phyloP scores from a whole-genome alignment of 2,113 vertebrate genomes.

The Callorhinus ursinus region DNA sequence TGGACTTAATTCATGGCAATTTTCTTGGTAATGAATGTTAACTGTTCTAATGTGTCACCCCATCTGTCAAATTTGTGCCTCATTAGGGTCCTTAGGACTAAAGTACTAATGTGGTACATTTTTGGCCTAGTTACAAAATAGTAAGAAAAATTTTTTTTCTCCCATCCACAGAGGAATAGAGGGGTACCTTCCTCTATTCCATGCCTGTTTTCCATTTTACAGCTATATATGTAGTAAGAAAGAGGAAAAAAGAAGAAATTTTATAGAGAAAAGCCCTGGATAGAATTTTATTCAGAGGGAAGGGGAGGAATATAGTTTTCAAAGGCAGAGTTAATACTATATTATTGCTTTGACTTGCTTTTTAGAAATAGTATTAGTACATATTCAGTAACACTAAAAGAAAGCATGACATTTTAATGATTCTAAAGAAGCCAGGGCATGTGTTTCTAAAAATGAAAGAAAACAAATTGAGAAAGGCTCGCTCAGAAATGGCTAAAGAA shows the following conservation, averaged over 20 bases:
- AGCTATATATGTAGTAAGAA: rapidly evolving
- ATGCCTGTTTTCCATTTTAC: not conserved
- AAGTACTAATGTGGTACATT: not conserved
- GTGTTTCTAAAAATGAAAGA: not conserved
- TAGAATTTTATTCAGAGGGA: not conserved
- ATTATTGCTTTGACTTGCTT: not conserved
- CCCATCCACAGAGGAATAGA: not conserved
- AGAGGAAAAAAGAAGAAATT: not conserved
- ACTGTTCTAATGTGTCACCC: not conserved
- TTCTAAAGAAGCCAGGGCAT: not conserved
- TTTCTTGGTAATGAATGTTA: not conserved
- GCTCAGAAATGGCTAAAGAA: not conserved
- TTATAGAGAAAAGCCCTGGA: not conserved
- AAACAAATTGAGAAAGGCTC: not conserved
- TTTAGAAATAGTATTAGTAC: not conserved
- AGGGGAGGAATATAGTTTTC: not conserved
- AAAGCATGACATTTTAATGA: not conserved
- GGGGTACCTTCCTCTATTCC: not conserved
- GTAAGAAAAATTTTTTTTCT: not conserved
- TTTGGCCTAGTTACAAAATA: not conserved
- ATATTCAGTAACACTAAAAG: not conserved
- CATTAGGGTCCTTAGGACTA: not conserved
- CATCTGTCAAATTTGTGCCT: not conserved
- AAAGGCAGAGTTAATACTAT: not conserved
- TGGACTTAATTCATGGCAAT: not conserved